Evolutionary conservation across 2,797 vertebrate species (phyloP).

Genomic region (Lateolabrax maculatus): DNA sequence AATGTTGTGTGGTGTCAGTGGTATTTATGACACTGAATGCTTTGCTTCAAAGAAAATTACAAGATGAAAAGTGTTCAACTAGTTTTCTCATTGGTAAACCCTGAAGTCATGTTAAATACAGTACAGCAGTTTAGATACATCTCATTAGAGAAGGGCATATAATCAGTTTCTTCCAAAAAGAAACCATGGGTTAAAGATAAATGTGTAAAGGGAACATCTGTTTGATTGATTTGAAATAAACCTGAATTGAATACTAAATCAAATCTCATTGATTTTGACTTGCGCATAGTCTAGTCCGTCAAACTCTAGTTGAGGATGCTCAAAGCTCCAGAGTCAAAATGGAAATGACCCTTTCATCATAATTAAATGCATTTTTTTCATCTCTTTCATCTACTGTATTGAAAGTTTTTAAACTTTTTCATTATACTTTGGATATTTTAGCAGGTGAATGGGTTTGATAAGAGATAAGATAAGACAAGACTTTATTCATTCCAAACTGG

Average conservation of each 20-base stretch:
- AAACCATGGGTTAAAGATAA: constrained; percentile 24
- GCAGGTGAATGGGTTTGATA: neutral
- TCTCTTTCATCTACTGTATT: neutral
- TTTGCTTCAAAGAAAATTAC: constrained; percentile 40
- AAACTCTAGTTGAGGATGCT: constrained; percentile 25
- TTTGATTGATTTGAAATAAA: constrained; percentile 42
- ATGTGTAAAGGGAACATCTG: constrained; percentile 28
- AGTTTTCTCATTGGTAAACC: constrained; percentile 28
- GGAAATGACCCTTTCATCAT: constrained; percentile 30
- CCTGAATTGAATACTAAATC: constrained; percentile 54
- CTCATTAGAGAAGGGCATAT: neutral
- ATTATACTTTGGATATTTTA: neutral
- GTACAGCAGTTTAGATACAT: neutral
- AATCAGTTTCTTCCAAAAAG: constrained; percentile 23
- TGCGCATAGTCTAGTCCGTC: constrained; percentile 14
- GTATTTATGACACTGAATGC: constrained; percentile 27
- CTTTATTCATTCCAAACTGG: too few species aligned
- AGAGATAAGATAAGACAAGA: too few species aligned
- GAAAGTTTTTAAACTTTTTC: constrained; percentile 1
- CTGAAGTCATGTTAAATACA: constrained; percentile 32
- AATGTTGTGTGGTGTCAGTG: constrained; percentile 7
- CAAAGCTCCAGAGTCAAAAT: constrained; percentile 26
- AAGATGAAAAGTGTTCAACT: constrained; percentile 31
- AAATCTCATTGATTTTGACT: constrained; percentile 48
- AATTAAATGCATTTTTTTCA: constrained; percentile 3